These are phyloP conservation scores for Vanessa cardui DNA, from an alignment of 2,888 invertebrate genomes.

Conservation along the genomic window DNA sequence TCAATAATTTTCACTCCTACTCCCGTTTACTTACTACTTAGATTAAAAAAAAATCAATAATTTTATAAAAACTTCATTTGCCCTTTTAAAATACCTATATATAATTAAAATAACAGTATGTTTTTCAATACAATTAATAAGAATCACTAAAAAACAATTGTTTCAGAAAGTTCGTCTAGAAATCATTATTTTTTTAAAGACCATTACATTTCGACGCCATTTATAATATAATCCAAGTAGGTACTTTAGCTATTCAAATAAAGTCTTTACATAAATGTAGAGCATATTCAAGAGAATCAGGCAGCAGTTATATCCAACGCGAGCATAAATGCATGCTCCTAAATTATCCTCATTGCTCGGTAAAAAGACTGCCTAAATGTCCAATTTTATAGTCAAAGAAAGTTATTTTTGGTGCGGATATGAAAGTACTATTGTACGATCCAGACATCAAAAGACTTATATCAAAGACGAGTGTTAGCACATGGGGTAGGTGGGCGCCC, in stretches of 20 bases:
- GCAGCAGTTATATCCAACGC: conserved; percentile 6
- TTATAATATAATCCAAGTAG: conserved; percentile 8
- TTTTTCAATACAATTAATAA: no score
- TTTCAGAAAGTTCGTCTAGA: no score
- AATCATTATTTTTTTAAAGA: background rate
- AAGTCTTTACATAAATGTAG: conserved; percentile 8
- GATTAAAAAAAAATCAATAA: no score
- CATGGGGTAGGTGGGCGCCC: conserved; percentile 62
- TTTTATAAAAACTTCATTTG: no score
- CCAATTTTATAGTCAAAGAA: conserved; percentile 59
- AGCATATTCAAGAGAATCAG: conserved; percentile 23
- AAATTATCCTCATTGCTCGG: conserved; percentile 36
- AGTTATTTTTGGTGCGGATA: conserved; percentile 63
- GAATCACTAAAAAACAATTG: no score
- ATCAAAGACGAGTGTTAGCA: conserved; percentile 71
- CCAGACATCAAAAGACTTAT: conserved; percentile 76
- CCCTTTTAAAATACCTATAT: no score
- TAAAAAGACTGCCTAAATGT: conserved; percentile 58
- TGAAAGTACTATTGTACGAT: conserved; percentile 71
- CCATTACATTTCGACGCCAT: background rate
- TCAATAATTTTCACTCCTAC: no score
- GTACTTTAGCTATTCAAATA: background rate
- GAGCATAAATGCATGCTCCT: conserved; percentile 28
- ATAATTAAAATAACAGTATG: no score
- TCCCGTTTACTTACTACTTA: no score